A percentile compares a stretch with the other conserved stretches of the same genome.
Conservation (phyloP, 2,888 invertebrate species). For the Volucella zonaria region DNA sequence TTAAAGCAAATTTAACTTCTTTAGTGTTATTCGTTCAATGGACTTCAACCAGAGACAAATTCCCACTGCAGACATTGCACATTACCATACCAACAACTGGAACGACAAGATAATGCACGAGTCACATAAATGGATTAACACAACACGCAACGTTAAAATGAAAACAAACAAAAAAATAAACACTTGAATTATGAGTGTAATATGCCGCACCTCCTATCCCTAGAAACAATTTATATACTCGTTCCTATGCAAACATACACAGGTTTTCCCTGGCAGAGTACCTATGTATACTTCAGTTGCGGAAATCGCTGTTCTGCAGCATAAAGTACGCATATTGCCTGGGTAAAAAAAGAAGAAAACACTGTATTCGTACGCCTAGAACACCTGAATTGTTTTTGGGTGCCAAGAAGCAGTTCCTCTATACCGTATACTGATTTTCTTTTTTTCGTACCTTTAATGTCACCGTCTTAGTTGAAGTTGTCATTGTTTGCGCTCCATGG, state of each 20-base stretch:
- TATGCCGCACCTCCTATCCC: conserved; percentile 9
- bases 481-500: conserved; percentile 52
- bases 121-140: conserved; percentile 19
- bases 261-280: neutral
- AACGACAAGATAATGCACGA: neutral
- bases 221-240: conserved; percentile 6
- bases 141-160: conserved; percentile 32
- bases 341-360: conserved; percentile 8
- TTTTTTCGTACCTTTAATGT: conserved; percentile 33
- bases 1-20: too few relatives aligned
- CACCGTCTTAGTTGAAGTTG: conserved; percentile 37
- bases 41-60: neutral
- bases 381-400: conserved; percentile 54
- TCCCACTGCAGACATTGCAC: neutral
- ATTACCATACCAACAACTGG: conserved; percentile 12
- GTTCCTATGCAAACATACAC: neutral
- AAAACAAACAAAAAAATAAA: conserved; percentile 38
- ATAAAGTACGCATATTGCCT: conserved; percentile 23
- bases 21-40: too few relatives aligned
- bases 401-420: conserved; percentile 32
- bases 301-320: conserved; percentile 13
- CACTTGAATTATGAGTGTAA: conserved; percentile 55
- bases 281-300: neutral
- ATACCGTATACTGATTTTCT: neutral
- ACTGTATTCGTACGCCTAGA: conserved; percentile 22